These are phyloP conservation scores for Zaprionus obscuricornis DNA, from an alignment of 2,888 invertebrate species.

Conservation along the genomic window DNA sequence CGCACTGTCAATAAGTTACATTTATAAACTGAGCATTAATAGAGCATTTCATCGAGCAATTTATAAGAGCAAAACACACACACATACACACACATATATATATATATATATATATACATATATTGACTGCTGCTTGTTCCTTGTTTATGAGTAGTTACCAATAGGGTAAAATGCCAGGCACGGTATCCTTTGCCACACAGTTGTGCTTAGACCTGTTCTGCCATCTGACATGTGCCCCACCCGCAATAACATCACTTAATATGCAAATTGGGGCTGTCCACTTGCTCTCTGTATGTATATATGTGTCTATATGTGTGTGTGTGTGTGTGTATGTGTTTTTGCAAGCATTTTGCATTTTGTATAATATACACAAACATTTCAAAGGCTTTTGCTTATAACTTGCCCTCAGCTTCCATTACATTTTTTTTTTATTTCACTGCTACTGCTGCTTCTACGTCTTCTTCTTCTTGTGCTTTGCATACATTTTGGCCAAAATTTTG, in stretches of 20 bases:
- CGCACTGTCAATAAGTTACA: constrained; percentile 19
- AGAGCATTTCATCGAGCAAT: constrained; percentile 36
- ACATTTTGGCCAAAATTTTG: neutral
- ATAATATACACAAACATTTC: constrained; percentile 35
- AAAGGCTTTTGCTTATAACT: constrained; percentile 32
- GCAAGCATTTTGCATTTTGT: constrained; percentile 42
- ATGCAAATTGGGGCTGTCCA: constrained; percentile 59
- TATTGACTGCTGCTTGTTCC: constrained; percentile 5
- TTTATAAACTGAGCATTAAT: constrained; percentile 18
- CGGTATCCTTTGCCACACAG: neutral
- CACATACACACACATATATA: constrained; percentile 3
- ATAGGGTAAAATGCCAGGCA: constrained; percentile 1
- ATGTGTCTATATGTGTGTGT: no score
- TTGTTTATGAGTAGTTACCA: constrained; percentile 15
- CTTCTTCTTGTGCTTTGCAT: constrained; percentile 1
- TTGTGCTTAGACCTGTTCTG: no score
- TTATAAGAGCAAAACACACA: constrained; percentile 6
- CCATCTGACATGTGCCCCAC: constrained; percentile 12
- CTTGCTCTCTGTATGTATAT: constrained; percentile 7
- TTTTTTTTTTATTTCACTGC: no score
- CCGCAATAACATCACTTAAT: constrained; percentile 41
- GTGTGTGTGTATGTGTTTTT: no score
- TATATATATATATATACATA: no score
- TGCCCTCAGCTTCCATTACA: no score
- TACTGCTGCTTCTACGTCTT: no score